Percentiles rank a stretch among this genome's conserved stretches.
Conservation (phyloP, 2,113 vertebrate genomes). For the Albula glossodonta region DNA sequence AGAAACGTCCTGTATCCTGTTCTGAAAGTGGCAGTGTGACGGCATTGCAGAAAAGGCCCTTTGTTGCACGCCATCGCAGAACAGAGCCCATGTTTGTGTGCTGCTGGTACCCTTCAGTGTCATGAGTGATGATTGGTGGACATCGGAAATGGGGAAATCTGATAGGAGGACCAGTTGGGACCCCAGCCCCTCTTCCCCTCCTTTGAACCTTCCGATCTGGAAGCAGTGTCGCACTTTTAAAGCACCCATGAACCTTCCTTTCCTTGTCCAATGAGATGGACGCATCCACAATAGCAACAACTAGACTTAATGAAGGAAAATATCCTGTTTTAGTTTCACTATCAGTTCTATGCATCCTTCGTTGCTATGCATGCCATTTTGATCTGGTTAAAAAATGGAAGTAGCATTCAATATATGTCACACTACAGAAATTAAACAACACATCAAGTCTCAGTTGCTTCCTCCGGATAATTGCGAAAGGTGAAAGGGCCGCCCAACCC, state of each 20-base stretch:
- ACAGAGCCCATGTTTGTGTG: constrained; percentile 50
- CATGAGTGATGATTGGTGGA: constrained; percentile 70
- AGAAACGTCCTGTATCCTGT: neutral
- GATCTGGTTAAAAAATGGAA: constrained; percentile 67
- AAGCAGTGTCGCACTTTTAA: constrained; percentile 47
- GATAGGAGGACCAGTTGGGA: constrained; percentile 58
- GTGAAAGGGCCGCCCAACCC: constrained; percentile 52
- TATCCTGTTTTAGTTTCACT: constrained; percentile 45
- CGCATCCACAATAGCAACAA: constrained; percentile 70
- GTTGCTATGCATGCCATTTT: constrained; percentile 54
- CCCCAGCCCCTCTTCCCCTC: constrained; percentile 19
- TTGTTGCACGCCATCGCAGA: constrained; percentile 33
- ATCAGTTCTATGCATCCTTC: constrained; percentile 55
- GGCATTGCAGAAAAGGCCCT: constrained; percentile 35
- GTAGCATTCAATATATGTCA: constrained; percentile 62
- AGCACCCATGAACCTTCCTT: constrained; percentile 59
- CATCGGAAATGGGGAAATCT: constrained; percentile 54
- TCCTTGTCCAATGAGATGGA: constrained; percentile 59
- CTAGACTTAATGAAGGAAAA: no score
- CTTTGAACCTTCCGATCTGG: constrained; percentile 65
- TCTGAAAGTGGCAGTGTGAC: neutral
- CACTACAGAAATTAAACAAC: neutral
- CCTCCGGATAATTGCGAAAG: constrained; percentile 64
- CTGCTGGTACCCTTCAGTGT: constrained; percentile 60
- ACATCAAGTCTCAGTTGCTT: constrained; percentile 65